Evolutionary conservation across 1,140 invertebrate genomes (phyloP), one percentile per base, ranked within the genome.

Genomic region (Agrypnia vestita): DNA sequence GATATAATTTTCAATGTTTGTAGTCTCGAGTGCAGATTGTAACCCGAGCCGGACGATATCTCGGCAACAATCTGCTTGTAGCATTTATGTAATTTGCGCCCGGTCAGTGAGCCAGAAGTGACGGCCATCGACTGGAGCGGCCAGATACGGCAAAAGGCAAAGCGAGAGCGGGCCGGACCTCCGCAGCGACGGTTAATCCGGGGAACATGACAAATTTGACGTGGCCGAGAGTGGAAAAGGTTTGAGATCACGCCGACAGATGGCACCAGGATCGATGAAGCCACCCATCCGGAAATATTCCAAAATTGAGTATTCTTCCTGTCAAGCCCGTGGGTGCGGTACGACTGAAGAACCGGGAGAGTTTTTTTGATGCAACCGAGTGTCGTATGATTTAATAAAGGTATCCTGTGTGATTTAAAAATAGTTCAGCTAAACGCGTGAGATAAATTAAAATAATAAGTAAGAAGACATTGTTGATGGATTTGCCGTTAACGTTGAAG

Each of bases 151-250:
- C 11, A 47, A 44, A 8, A 53, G 49, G 51, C 12, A 49, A 35
- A 13, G 21, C 12, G 11, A 43, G 43, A 59, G 51, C 53, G 19
- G n/a, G 17, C 43, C 13, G 17, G 73, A 75, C 59, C 69, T 62
- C 77, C 56, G 43, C 49, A 56, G 47, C 56, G 73, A 77, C 75
- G 69, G 74, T 62, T 80, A 73, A 77, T 67, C 75, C 7, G 67
- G 44, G 64, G 67, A 80, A 80, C 67, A 80, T 80, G 79, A 80
- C 79, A 80, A 77, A 72, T 77, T 77, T 73, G 79, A 77, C 75
- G 46, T 77, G 62, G 55, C 17, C 35, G 61, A 62, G 25, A 25
- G 61, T 62, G 19, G 25, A 62, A 62, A 25, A 62, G 19, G 61
- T 62, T 13, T 62, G 19, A 13, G 25, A 12, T 62, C 25, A 35